These are phyloP conservation scores for Hipposideros larvatus DNA, from an alignment of 2,797 vertebrate genomes.

Conservation along the genomic window DNA sequence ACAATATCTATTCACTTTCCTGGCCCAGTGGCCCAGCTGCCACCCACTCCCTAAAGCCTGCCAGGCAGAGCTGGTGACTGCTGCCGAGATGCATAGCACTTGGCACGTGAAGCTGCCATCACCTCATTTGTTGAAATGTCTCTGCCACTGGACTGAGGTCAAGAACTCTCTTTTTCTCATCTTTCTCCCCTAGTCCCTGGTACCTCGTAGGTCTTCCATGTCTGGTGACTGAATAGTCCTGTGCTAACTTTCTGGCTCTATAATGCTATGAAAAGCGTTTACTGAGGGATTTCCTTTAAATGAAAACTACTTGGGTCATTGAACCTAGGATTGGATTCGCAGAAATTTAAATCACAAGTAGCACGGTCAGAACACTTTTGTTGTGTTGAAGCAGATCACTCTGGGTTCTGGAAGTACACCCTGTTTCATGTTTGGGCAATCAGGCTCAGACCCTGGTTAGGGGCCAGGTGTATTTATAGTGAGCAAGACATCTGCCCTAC, in stretches of 20 bases:
- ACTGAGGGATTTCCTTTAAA: neutral
- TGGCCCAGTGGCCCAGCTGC: neutral
- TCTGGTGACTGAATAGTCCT: neutral
- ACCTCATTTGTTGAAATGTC: neutral
- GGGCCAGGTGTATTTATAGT: conserved; percentile 59
- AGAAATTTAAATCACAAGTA: neutral
- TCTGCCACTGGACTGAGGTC: neutral
- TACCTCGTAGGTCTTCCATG: neutral
- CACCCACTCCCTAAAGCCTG: neutral
- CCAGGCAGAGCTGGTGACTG: neutral
- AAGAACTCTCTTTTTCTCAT: neutral
- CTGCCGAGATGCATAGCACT: neutral
- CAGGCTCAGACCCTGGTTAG: conserved; percentile 32
- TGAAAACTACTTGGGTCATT: neutral
- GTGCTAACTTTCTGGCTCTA: neutral
- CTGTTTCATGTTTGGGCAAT: neutral
- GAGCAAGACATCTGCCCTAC: neutral
- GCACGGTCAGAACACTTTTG: neutral
- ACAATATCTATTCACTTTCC: neutral
- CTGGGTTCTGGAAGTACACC: conserved; percentile 36
- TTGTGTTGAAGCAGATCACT: neutral
- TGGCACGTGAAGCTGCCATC: neutral
- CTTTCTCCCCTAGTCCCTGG: neutral
- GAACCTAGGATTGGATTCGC: neutral
- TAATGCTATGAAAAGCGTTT: neutral